These are phyloP conservation scores for Anarrhichthys ocellatus DNA, from an alignment of 2,113 vertebrate genomes.

Conservation along the genomic window DNA sequence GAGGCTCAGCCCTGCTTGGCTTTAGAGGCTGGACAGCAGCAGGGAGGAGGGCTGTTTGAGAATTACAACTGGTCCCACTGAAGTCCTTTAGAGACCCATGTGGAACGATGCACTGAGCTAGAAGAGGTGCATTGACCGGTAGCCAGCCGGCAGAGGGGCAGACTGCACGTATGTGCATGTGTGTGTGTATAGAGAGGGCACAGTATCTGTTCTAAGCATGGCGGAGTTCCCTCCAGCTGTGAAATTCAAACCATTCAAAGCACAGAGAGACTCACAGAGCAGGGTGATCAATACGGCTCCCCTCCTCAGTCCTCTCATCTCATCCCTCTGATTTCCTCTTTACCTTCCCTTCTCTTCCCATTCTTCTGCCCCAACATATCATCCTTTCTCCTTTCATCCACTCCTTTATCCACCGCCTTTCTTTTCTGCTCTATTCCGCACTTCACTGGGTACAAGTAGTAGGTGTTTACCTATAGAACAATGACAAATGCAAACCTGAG, in stretches of 20 bases:
- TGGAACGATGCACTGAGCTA: slow-evolving; percentile 54
- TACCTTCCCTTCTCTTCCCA: not conserved
- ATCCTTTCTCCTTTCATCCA: not conserved
- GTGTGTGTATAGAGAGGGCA: not conserved
- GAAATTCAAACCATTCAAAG: slow-evolving; percentile 67
- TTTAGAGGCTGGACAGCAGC: slow-evolving; percentile 11
- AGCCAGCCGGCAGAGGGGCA: slow-evolving; percentile 16
- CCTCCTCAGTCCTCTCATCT: slow-evolving; percentile 45
- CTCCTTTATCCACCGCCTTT: not conserved
- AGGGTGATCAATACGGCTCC: slow-evolving; percentile 61
- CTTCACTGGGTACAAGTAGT: not conserved
- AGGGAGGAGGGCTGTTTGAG: slow-evolving; percentile 9
- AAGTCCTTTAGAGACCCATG: not conserved
- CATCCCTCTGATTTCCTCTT: slow-evolving; percentile 38
- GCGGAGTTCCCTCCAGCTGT: slow-evolving; percentile 60
- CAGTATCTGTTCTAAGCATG: slow-evolving; percentile 37
- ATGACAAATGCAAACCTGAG: not conserved
- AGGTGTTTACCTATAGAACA: not conserved
- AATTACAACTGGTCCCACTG: not conserved
- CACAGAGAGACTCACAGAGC: slow-evolving; percentile 61
- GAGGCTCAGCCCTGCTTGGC: slow-evolving; percentile 1
- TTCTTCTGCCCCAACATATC: not conserved
- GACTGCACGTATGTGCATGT: not conserved
- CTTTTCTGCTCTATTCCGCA: not conserved
- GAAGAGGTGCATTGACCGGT: slow-evolving; percentile 44